Evolutionary conservation across 2,797 vertebrate genomes (phyloP).

Genomic region (Lutra lutra): DNA sequence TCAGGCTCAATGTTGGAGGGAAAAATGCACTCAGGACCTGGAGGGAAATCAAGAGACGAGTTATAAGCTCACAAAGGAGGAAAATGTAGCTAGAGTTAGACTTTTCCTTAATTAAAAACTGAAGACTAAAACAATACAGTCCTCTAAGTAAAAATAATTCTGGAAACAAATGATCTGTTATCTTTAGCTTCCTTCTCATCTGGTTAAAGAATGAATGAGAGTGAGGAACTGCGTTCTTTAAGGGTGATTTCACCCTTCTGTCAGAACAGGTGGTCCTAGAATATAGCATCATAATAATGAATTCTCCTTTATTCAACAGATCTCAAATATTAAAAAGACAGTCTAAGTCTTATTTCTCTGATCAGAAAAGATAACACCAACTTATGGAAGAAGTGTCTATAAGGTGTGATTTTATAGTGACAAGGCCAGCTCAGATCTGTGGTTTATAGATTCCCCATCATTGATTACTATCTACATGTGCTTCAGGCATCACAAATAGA

Average conservation of each 20-base stretch:
- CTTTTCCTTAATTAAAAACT: conserved; percentile 49
- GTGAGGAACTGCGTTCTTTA: neutral
- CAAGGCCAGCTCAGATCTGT: neutral
- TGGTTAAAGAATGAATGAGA: conserved; percentile 12
- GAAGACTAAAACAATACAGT: neutral
- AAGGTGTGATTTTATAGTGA: neutral
- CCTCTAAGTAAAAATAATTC: neutral
- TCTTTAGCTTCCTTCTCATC: neutral
- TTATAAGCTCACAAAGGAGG: neutral
- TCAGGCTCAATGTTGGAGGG: conserved; percentile 89
- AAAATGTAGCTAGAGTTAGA: neutral
- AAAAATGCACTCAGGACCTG: conserved; percentile 78
- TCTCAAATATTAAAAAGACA: conserved; percentile 30
- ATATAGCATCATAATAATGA: neutral
- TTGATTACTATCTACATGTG: neutral
- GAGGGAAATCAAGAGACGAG: conserved; percentile 39
- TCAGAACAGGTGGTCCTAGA: neutral
- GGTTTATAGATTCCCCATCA: neutral
- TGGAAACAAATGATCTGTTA: neutral
- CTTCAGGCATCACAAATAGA: neutral
- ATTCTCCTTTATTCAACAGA: neutral
- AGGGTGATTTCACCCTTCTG: neutral
- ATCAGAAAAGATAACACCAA: neutral
- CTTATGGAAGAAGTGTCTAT: neutral
- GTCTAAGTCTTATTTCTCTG: neutral